These are phyloP conservation scores for Heloderma charlesbogerti DNA, from an alignment of 2,113 vertebrate genomes.

Conservation along the genomic window DNA sequence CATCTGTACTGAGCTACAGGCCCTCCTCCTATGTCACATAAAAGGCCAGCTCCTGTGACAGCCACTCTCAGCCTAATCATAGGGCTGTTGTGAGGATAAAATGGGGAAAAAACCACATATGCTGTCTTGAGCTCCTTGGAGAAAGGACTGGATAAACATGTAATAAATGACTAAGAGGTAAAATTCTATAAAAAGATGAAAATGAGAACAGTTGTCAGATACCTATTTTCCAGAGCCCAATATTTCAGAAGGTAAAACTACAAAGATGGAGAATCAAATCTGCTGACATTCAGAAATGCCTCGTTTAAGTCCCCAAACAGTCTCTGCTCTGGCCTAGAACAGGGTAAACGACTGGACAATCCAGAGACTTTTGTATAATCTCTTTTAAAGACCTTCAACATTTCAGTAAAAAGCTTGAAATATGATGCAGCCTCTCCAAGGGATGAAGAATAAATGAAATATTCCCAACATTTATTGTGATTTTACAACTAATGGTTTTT, in stretches of 20 bases:
- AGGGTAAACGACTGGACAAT: background rate
- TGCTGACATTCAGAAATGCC: background rate
- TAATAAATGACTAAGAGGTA: background rate
- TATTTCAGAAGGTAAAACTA: background rate
- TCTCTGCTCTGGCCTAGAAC: background rate
- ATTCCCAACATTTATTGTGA: background rate
- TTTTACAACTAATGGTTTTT: background rate
- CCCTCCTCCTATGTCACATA: background rate
- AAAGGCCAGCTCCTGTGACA: background rate
- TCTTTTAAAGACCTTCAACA: background rate
- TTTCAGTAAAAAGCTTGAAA: background rate
- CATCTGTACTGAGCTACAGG: background rate
- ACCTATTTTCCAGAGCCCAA: background rate
- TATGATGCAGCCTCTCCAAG: background rate
- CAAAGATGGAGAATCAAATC: background rate
- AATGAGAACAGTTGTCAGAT: background rate
- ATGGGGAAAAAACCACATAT: background rate
- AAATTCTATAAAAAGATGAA: background rate
- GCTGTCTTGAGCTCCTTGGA: background rate
- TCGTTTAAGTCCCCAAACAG: background rate
- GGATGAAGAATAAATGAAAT: background rate
- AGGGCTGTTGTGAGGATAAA: background rate
- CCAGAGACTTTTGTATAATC: background rate
- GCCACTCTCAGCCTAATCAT: background rate
- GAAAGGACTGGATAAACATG: background rate